These are phyloP conservation scores for Ophraella communa DNA, from an alignment of 2,888 invertebrate species.

Conservation along the genomic window DNA sequence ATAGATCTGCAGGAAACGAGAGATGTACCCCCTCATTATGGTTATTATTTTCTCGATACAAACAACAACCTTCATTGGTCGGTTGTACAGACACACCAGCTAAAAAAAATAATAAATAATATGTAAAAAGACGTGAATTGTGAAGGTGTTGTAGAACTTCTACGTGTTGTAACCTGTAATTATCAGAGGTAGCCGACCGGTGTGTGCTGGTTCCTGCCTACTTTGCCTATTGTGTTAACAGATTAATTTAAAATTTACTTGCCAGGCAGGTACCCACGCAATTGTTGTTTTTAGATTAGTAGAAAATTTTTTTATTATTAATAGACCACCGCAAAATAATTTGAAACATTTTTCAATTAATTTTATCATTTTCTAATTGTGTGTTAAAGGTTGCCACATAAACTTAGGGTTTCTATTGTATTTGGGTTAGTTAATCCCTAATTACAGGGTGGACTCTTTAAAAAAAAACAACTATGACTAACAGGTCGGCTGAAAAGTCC, in stretches of 20 bases:
- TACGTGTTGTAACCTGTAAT: conserved; percentile 41
- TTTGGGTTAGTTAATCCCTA: too few relatives aligned
- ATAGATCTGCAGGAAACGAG: conserved; percentile 46
- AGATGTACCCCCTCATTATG: conserved; percentile 45
- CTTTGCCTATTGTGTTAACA: conserved; percentile 33
- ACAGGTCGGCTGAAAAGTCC: too few relatives aligned
- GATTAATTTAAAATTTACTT: conserved; percentile 32
- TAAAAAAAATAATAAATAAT: conserved; percentile 22
- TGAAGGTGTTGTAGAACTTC: conserved; percentile 40
- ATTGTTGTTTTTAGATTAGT: too few relatives aligned
- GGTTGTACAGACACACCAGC: conserved; percentile 30
- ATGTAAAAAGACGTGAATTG: conserved; percentile 27
- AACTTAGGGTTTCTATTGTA: too few relatives aligned
- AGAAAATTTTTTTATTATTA: too few relatives aligned
- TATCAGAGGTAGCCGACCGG: conserved; percentile 42
- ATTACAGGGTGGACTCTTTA: too few relatives aligned
- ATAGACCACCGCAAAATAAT: too few relatives aligned
- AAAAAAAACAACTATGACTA: too few relatives aligned
- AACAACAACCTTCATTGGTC: conserved; percentile 28
- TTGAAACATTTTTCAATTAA: too few relatives aligned
- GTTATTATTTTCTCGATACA: conserved; percentile 4
- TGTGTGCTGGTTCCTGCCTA: conserved; percentile 34
- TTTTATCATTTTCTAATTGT: too few relatives aligned
- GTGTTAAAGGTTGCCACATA: too few relatives aligned
- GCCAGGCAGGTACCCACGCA: conserved; percentile 16